Evolutionary conservation across 2,113 vertebrate genomes (phyloP).

Genomic region (Diphyllodes magnificus): DNA sequence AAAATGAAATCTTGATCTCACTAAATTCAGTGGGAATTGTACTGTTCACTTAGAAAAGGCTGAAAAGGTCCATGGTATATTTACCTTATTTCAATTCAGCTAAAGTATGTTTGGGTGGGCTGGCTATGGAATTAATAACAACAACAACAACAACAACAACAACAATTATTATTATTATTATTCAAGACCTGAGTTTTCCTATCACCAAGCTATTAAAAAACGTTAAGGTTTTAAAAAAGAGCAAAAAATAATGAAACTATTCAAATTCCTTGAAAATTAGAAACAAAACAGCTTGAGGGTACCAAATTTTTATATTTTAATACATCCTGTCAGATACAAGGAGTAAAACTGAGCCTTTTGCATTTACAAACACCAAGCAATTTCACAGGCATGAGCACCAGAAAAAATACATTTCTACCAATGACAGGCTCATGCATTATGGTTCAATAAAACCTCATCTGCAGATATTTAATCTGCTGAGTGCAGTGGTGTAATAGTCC

Average conservation of each 20-base stretch:
- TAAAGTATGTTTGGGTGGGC: neutral
- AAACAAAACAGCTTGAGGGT: accelerated
- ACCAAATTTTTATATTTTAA: neutral
- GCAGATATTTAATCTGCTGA: neutral
- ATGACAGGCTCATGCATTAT: neutral
- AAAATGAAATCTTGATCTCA: neutral
- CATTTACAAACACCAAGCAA: neutral
- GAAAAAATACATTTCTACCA: neutral
- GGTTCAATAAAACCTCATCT: neutral
- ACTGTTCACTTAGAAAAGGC: neutral
- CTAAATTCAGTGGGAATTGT: neutral
- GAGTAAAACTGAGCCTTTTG: neutral
- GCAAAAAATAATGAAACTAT: neutral
- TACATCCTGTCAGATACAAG: neutral
- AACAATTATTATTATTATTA: too few relatives aligned
- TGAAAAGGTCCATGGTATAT: neutral
- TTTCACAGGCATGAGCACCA: neutral
- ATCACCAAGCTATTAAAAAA: neutral
- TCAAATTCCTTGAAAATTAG: neutral
- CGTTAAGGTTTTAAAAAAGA: neutral
- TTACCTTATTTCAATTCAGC: neutral
- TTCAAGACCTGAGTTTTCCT: neutral
- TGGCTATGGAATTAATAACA: neutral
- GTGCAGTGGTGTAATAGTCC: neutral
- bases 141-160: neutral